A percentile compares a stretch with the other conserved stretches of the same genome.
phyloP scores from a whole-genome alignment of 2,797 vertebrate genomes.

The Poecilia gillii region DNA sequence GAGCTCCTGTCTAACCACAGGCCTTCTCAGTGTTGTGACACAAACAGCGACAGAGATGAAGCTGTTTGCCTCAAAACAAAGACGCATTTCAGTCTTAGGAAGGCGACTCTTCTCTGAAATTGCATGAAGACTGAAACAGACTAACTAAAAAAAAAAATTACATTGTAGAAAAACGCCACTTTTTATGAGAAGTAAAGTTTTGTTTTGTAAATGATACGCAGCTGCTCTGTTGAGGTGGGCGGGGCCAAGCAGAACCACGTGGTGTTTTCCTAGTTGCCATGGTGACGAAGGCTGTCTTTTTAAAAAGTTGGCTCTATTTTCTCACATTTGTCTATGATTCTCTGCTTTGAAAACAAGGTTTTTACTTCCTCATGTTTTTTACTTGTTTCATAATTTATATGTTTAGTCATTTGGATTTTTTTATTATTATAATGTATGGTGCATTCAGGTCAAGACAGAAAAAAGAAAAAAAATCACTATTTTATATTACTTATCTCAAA shows the following conservation, averaged over 20 bases:
- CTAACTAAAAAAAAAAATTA: not conserved
- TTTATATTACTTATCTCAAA: not conserved
- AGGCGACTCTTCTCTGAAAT: not conserved
- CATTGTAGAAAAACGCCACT: not conserved
- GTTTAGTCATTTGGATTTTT: no score
- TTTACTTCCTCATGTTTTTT: not conserved
- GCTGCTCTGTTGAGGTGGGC: constrained; percentile 17
- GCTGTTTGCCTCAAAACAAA: constrained; percentile 5
- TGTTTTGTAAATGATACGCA: constrained; percentile 15
- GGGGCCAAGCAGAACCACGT: constrained; percentile 9
- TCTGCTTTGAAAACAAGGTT: not conserved
- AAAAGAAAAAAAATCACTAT: not conserved
- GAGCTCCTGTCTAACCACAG: not conserved
- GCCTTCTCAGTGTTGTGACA: constrained; percentile 3
- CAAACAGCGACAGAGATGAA: constrained; percentile 10
- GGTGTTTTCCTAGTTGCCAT: constrained; percentile 57
- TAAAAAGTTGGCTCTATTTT: constrained; percentile 23
- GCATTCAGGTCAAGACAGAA: not conserved
- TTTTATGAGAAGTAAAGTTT: not conserved
- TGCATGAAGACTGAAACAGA: not conserved
- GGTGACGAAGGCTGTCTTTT: constrained; percentile 55
- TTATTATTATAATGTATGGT: not conserved
- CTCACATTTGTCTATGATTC: constrained; percentile 7
- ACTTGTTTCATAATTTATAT: not conserved
- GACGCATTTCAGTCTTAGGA: not conserved